Evolutionary conservation across 2,797 vertebrate genomes (phyloP), one percentile per base, ranked within the genome.

Genomic region (Kryptolebias ocellatus): DNA sequence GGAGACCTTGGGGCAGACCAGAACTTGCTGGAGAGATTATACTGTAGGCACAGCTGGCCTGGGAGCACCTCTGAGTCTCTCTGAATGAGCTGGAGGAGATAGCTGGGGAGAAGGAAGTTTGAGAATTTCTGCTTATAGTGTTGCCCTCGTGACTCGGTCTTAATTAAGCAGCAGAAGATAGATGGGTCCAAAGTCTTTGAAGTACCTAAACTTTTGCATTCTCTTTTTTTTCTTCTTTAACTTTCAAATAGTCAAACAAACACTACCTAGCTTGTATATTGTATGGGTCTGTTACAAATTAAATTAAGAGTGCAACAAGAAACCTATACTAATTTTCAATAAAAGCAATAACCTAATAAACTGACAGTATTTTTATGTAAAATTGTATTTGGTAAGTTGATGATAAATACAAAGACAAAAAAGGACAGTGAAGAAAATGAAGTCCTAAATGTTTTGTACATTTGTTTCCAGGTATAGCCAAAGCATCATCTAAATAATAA

Each of bases 401-500:
- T 1, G 2, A 4, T 17, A 62, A 62, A 42, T 24, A 11, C 9
- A 39, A 29, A 53, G 67, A 57, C 14, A 47, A 24, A 53, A 53
- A 49, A 3, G 1, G 3, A 47, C 45, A 28, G 8, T 37, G 14
- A 27, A n/a, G 44, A 50, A 50, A 54, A 46, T 29, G 56, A n/a
- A 5, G 1, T 20, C 39, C 64, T 61, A 72, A 65, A 78, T 74
- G 58, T 86, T 57, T n/a, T 52, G 24, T 60, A 59, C 44, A 45
- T 16, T 46, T 53, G 55, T 49, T 34, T 46, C 31, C 50, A 3
- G 17, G 79, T 67, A 9, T 39, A 69, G 67, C 76, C 69, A 71
- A 67, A 68, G n/a, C 3, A 11, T 57, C 82, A 70, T 65, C 37
- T 52, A 61, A 79, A 74, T 63, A 67, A 74, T 77, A 52, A 12